Evolutionary conservation across 1,140 invertebrate genomes (phyloP).

Genomic region (Drosophila nikananu): DNA sequence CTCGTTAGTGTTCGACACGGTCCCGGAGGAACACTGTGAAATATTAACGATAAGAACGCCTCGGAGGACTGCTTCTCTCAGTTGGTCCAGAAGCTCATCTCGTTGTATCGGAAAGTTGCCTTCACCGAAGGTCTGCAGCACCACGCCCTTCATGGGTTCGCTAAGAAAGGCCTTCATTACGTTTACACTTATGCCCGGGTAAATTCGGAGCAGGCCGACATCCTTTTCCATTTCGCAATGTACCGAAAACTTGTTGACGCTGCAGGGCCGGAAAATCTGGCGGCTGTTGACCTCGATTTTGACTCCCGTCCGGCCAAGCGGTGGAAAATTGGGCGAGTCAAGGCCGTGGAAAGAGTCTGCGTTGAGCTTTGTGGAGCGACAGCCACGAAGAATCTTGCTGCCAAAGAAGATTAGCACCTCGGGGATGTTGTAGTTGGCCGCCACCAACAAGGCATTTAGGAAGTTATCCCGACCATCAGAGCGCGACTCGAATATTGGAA

Average conservation of each 20-base stretch:
- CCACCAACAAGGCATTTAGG: constrained; percentile 94
- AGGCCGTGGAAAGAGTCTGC: constrained; percentile 95
- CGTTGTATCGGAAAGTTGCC: constrained; percentile 95
- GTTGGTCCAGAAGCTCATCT: constrained; percentile 90
- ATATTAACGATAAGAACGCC: constrained; percentile 97
- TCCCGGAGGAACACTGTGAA: constrained; percentile 93
- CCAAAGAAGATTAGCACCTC: constrained; percentile 97
- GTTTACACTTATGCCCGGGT: constrained; percentile 94
- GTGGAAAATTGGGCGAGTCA: constrained; percentile 92
- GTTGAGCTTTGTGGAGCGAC: constrained; percentile 93
- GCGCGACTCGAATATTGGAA: constrained; percentile 95
- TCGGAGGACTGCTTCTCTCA: constrained; percentile 90
- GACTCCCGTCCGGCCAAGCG: constrained; percentile 92
- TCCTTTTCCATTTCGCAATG: constrained; percentile 91
- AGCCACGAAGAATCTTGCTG: constrained; percentile 94
- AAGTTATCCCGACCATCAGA: constrained; percentile 97
- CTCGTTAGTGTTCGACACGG: constrained; percentile 91
- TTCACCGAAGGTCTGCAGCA: constrained; percentile 95
- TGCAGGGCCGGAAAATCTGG: constrained; percentile 90
- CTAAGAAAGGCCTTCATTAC: constrained; percentile 92
- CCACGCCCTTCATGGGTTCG: constrained; percentile 93
- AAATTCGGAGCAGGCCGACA: constrained; percentile 94
- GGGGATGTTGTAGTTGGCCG: constrained; percentile 94
- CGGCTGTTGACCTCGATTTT: constrained; percentile 91
- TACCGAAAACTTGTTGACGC: constrained; percentile 90